A percentile compares a stretch with the other conserved stretches of the same genome.
Evolutionary conservation across 1,140 invertebrate genomes (phyloP).

Genomic region (Drosophila saltans): DNA sequence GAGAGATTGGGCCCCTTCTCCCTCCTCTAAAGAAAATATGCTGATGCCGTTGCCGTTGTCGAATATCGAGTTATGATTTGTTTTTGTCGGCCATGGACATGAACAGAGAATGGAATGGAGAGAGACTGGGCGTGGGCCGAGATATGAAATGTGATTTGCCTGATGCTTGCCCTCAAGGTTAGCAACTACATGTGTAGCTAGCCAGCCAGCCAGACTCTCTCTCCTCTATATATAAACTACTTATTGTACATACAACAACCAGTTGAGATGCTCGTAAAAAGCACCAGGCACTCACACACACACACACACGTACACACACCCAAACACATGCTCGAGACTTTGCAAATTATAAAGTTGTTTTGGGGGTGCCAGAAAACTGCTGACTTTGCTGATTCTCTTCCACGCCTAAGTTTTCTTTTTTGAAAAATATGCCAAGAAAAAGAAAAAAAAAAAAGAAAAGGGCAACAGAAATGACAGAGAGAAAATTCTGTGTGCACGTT

Average conservation of each 20-base stretch:
- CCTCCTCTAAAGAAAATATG: slow-evolving; percentile 59
- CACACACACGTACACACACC: slow-evolving; percentile 11
- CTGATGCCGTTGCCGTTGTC: slow-evolving; percentile 64
- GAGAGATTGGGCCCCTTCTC: no score
- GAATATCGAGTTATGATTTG: slow-evolving; percentile 80
- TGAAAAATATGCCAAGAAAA: slow-evolving; percentile 53
- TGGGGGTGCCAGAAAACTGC: slow-evolving; percentile 57
- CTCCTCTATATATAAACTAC: slow-evolving; percentile 32
- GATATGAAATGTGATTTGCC: slow-evolving; percentile 56
- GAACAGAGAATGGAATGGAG: neutral
- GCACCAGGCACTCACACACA: slow-evolving; percentile 47
- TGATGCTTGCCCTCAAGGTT: slow-evolving; percentile 54
- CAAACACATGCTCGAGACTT: slow-evolving; percentile 61
- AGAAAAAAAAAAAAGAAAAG: neutral
- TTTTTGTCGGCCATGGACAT: slow-evolving; percentile 55
- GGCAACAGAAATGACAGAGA: slow-evolving; percentile 8
- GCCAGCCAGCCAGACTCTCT: no score
- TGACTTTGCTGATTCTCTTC: slow-evolving; percentile 45
- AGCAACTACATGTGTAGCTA: slow-evolving; percentile 12
- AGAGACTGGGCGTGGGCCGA: slow-evolving; percentile 16
- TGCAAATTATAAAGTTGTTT: slow-evolving; percentile 80
- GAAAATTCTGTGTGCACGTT: slow-evolving; percentile 60
- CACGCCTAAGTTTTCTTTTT: slow-evolving; percentile 54
- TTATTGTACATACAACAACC: slow-evolving; percentile 48
- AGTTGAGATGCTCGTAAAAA: slow-evolving; percentile 73